These are phyloP conservation scores for Centropyge bicolor DNA, from an alignment of 2,797 vertebrate species.

Conservation along the genomic window DNA sequence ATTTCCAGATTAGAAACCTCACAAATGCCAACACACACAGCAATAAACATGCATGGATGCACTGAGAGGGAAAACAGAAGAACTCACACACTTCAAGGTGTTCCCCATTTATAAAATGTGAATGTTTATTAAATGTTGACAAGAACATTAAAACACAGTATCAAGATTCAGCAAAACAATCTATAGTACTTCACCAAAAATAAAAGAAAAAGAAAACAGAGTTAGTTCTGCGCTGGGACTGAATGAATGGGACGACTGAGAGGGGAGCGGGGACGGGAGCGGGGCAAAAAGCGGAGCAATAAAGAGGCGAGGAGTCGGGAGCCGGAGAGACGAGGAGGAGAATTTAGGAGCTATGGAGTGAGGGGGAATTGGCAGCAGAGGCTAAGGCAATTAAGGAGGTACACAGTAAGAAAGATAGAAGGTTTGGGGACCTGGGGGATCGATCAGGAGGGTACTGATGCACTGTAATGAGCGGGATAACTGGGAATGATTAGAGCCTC, in stretches of 20 bases:
- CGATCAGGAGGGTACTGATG: slow-evolving; percentile 66
- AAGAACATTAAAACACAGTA: slow-evolving; percentile 88
- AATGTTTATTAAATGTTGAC: slow-evolving; percentile 89
- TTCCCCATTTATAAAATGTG: slow-evolving; percentile 86
- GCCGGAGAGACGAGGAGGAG: slow-evolving; percentile 36
- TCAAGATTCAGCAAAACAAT: slow-evolving; percentile 87
- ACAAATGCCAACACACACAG: neutral
- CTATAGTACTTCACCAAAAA: slow-evolving; percentile 83
- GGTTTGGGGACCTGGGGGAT: slow-evolving; percentile 61
- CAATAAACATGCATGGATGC: neutral
- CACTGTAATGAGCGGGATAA: slow-evolving; percentile 70
- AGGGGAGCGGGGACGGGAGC: neutral
- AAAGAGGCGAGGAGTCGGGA: slow-evolving; percentile 47
- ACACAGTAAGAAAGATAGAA: slow-evolving; percentile 73
- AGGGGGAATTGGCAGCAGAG: slow-evolving; percentile 66
- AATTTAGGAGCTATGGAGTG: slow-evolving; percentile 52
- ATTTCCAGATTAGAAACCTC: slow-evolving; percentile 6
- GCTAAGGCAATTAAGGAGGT: slow-evolving; percentile 81
- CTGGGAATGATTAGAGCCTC: slow-evolving; percentile 71
- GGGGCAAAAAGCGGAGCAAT: slow-evolving; percentile 46
- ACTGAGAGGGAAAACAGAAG: neutral
- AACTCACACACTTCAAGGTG: slow-evolving; percentile 23
- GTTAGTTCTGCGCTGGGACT: slow-evolving; percentile 74
- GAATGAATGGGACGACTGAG: slow-evolving; percentile 9
- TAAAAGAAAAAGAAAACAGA: slow-evolving; percentile 65